phyloP scores from a whole-genome alignment of 1,140 invertebrate species.

The Listronotus bonariensis region DNA sequence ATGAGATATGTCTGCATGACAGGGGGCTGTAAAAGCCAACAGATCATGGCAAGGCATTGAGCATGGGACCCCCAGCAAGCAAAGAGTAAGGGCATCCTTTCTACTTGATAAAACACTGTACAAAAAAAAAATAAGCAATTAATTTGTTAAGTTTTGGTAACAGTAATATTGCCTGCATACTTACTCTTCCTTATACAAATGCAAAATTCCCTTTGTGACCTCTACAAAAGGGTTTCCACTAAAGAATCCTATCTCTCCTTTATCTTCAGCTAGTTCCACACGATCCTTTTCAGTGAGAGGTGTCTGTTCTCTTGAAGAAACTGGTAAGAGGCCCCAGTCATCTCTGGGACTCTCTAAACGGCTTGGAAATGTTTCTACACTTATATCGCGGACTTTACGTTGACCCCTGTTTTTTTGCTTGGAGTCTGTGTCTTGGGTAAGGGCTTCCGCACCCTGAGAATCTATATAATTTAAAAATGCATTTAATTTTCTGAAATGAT shows the following conservation, averaged over 20 bases:
- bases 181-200: slow-evolving; percentile 92
- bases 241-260: slow-evolving; percentile 80
- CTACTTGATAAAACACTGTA: slow-evolving; percentile 67
- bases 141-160: too few species aligned
- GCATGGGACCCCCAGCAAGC: slow-evolving; percentile 90
- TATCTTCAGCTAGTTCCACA: slow-evolving; percentile 52
- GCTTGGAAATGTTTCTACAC: slow-evolving; percentile 68
- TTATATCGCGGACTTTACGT: slow-evolving; percentile 65
- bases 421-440: slow-evolving; percentile 16
- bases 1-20: slow-evolving; percentile 85
- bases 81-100: slow-evolving; percentile 82
- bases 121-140: slow-evolving; percentile 37
- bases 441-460: slow-evolving; percentile 31
- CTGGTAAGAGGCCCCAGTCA: slow-evolving; percentile 57
- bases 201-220: slow-evolving; percentile 93
- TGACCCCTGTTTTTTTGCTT: slow-evolving; percentile 46
- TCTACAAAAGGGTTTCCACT: slow-evolving; percentile 97
- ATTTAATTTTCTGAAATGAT: background rate
- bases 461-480: slow-evolving; percentile 16
- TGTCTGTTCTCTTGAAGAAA: slow-evolving; percentile 55
- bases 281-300: slow-evolving; percentile 54
- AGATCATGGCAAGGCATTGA: slow-evolving; percentile 93
- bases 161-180: slow-evolving; percentile 26
- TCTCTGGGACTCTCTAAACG: slow-evolving; percentile 56
- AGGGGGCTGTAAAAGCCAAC: slow-evolving; percentile 92